Percentiles rank a stretch among this genome's conserved stretches.
Evolutionary conservation across 2,797 vertebrate genomes (phyloP).

Genomic region (Meda fulgida): DNA sequence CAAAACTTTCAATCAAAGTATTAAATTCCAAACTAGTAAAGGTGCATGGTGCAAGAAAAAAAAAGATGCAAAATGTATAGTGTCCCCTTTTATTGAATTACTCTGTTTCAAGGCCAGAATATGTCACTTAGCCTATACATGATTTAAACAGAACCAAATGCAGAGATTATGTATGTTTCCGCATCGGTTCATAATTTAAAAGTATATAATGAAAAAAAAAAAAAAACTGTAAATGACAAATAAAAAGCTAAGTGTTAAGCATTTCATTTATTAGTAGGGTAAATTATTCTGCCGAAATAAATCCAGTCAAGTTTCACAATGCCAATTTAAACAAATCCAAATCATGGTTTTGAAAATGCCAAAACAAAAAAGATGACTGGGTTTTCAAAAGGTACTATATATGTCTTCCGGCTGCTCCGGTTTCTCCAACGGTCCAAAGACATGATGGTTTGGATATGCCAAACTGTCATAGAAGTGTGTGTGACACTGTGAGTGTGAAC

Average conservation of each 20-base stretch:
- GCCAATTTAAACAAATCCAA: neutral
- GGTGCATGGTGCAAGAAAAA: neutral
- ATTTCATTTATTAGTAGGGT: neutral
- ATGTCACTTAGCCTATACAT: neutral
- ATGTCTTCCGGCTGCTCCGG: too few relatives aligned
- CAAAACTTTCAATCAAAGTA: neutral
- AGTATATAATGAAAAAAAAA: neutral
- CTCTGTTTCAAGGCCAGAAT: neutral
- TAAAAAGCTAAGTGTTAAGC: neutral
- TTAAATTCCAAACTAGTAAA: neutral
- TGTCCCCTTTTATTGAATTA: neutral
- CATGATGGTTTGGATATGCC: too few relatives aligned
- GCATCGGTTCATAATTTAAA: neutral
- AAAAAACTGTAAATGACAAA: neutral
- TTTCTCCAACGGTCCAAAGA: too few relatives aligned
- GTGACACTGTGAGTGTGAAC: too few relatives aligned
- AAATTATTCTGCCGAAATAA: neutral
- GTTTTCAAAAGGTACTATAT: neutral
- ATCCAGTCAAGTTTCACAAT: neutral
- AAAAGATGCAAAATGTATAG: neutral
- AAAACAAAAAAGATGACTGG: neutral
- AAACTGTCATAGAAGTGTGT: too few relatives aligned
- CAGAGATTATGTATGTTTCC: neutral
- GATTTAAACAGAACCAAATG: neutral
- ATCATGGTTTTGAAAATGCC: neutral